phyloP scores from a whole-genome alignment of 1,140 invertebrate species.

The Drosophila baimaii region DNA sequence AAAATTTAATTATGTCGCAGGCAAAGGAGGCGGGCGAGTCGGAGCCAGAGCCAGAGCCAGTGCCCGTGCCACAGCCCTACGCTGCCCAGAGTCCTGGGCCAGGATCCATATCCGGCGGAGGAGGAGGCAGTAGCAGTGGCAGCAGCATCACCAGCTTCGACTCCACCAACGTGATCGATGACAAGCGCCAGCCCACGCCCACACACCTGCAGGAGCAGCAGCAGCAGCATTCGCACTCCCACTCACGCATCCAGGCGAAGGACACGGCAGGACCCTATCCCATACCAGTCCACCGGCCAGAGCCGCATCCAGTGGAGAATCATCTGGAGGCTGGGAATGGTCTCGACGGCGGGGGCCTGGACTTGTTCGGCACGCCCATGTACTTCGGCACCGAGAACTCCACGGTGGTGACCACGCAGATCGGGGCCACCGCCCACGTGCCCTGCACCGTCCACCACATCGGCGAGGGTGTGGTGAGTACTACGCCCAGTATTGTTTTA shows the following conservation, averaged over 20 bases:
- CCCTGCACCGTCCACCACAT: slow-evolving; percentile 93
- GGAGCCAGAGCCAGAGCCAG: slow-evolving; percentile 12
- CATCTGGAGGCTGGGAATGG: slow-evolving; percentile 64
- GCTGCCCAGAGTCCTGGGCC: slow-evolving; percentile 29
- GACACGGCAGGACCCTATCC: slow-evolving; percentile 75
- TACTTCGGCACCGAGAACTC: slow-evolving; percentile 93
- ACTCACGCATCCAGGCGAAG: slow-evolving; percentile 75
- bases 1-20: slow-evolving; percentile 81
- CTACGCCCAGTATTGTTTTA: slow-evolving; percentile 57
- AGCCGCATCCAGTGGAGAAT: slow-evolving; percentile 58
- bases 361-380: slow-evolving; percentile 85
- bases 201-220: slow-evolving; percentile 47
- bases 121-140: slow-evolving; percentile 35
- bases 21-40: slow-evolving; percentile 33
- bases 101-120: slow-evolving; percentile 5
- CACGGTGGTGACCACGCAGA: slow-evolving; percentile 91
- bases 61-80: slow-evolving; percentile 35
- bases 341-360: slow-evolving; percentile 58
- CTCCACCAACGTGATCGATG: slow-evolving; percentile 78
- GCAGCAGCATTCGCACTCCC: slow-evolving; percentile 50
- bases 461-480: slow-evolving; percentile 93
- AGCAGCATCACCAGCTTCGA: slow-evolving; percentile 81
- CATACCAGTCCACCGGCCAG: slow-evolving; percentile 60
- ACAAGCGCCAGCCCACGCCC: slow-evolving; percentile 50
- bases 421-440: slow-evolving; percentile 91